Base-by-base conservation (phyloP, 1,140 invertebrate genomes). In the Pseudomyrmex concolor region DNA sequence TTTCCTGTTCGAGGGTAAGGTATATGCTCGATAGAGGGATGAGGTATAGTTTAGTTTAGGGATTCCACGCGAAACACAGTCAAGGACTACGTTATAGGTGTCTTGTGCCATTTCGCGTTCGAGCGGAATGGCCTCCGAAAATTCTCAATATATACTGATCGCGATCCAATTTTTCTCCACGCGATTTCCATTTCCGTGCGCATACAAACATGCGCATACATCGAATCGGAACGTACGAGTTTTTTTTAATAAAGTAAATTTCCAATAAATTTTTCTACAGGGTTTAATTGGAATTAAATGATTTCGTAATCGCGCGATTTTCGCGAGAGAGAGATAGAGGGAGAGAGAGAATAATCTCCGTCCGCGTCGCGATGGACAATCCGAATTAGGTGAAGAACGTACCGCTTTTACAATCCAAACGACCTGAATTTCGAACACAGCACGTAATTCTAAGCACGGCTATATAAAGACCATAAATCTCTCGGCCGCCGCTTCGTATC, bases 41-140 rank as follows among this genome's bases (percentile, higher is more conserved):
- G 91, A 87, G 90, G 87, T 88, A 90, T 91, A 92, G 91, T 92
- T 93, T 91, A 90, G 92, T 90, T 91, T 91, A 91, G 88, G 89
- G 90, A 92, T 93, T 91, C 89, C 88, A 83, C 83, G 77, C 85
- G 85, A 89, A 90, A 91, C 84, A 84, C 77, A 90, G 88, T 87
- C 80, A 86, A 92, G 82, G 72, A 89, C 76, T 84, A 55, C 64
- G 66, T 22, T 51, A 34, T 66, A 84, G 76, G 76, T 72, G 70
- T 62, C 60, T 43, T 43, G 34, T 34, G n/a, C 48, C 60, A 34
- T 15, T 48, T 83, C 17, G 34, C 34, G 54, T 59, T 63, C 51
- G 34, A 43, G 57, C 43, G n/a, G n/a, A 34, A 50, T 68, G 50
- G 43, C 22, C n/a, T 60, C 25, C 8, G 15, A 57, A 57, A 19